Conservation (phyloP, 2,113 vertebrate genomes). For the Tinamus guttatus region DNA sequence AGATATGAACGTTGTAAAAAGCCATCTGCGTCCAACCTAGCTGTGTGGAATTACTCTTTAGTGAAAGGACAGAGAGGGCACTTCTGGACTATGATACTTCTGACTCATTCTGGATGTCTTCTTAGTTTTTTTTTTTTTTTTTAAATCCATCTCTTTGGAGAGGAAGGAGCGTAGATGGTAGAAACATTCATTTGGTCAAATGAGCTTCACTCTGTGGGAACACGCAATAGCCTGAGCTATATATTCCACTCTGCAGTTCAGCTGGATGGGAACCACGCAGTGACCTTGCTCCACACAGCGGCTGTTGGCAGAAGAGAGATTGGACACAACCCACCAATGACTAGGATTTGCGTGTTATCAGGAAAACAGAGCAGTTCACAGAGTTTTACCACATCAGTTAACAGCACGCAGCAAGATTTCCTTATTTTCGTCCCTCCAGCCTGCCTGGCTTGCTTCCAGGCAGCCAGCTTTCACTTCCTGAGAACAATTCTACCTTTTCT, state of each 20-base stretch:
- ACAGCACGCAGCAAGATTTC: not conserved
- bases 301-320: accelerated
- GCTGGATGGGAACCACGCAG: not conserved
- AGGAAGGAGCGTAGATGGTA: not conserved
- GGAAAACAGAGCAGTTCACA: not conserved
- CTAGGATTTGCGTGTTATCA: not conserved
- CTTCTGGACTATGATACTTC: not conserved
- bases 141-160: too few species aligned
- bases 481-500: not conserved
- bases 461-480: not conserved
- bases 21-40: too few species aligned
- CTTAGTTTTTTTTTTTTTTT: too few species aligned
- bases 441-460: not conserved
- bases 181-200: not conserved
- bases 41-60: too few species aligned
- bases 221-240: too few species aligned
- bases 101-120: too few species aligned
- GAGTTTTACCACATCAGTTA: not conserved
- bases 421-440: not conserved
- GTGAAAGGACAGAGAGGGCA: not conserved
- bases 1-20: too few species aligned
- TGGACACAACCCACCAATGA: accelerated
- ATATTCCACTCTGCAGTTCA: not conserved
- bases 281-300: not conserved
- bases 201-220: not conserved